phyloP scores from a whole-genome alignment of 2,113 vertebrate species.

The Dicrurus megarhynchus region DNA sequence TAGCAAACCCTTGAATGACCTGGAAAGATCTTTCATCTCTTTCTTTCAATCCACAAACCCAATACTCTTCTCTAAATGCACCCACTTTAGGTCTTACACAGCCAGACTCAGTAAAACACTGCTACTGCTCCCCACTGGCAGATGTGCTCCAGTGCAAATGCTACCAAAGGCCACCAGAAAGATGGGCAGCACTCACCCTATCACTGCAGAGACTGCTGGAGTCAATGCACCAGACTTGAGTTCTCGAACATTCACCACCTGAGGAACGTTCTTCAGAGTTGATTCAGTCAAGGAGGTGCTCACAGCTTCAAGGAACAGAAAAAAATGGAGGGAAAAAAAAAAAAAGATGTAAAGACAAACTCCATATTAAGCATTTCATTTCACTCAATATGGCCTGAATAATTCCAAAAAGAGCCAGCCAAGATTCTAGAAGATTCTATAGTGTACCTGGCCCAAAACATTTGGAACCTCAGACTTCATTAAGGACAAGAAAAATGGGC shows the following conservation, averaged over 20 bases:
- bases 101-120: background rate
- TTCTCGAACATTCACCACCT: slow-evolving; percentile 90
- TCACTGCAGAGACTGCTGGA: slow-evolving; percentile 62
- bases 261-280: slow-evolving; percentile 87
- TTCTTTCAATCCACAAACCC: background rate
- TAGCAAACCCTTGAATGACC: background rate
- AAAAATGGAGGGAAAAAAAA: fast-evolving
- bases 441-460: background rate
- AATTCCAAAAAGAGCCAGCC: background rate
- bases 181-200: slow-evolving; percentile 74
- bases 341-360: background rate
- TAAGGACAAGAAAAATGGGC: background rate
- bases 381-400: background rate
- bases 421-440: background rate
- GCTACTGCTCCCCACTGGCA: slow-evolving; percentile 32
- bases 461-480: background rate
- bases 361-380: background rate
- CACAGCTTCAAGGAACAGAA: slow-evolving; percentile 45
- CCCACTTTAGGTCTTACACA: background rate
- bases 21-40: background rate
- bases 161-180: background rate
- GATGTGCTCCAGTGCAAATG: background rate
- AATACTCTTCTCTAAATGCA: background rate
- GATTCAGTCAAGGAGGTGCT: slow-evolving; percentile 85
- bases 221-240: slow-evolving; percentile 75